Base-by-base conservation (phyloP, 2,888 invertebrate genomes). In the Cheilosia grossa region DNA sequence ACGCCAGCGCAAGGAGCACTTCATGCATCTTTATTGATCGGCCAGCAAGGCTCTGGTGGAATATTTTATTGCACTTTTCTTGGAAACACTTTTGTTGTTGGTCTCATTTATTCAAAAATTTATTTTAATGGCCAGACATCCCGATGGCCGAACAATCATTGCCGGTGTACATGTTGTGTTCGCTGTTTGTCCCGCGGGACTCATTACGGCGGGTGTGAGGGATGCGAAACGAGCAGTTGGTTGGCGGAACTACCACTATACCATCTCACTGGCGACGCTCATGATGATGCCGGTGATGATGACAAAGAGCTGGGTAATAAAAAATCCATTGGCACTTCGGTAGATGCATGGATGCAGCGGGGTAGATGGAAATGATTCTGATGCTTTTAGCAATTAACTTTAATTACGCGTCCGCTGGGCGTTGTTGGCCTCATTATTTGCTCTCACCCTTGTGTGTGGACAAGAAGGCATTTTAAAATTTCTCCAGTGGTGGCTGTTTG, bases 241-340 rank as follows among this genome's bases (percentile, higher is more conserved):
- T 33, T 40, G 47, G 17, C 44, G 42, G n/a, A 19, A 44, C 15
- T 37, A 61, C 72, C 42, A 54, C 44, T 30, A 67, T 51, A 40
- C n/a, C 53, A 30, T 33, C 53, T 47, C 42, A 54, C 47, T 10
- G n/a, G 56, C n/a, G 47, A 33, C 17, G 40, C 15, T 58, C 17
- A 19, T 21, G 42, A 42, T 24, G 54, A 51, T 58, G 64, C 27
- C 42, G 63, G 19, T 24, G 69, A 13, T 61, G 85, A 77, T 85
- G 85, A 77, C 70, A 72, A 81, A 72, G 81, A 85, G 47, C 58
- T 58, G 81, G 81, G 85, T 73, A 81, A 85, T 85, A 85, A 81
- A 85, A 85, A 85, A 81, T 85, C 81, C 85, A 85, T 85, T 85
- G 81, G 85, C 85, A 85, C 70, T 85, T 85, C 72, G 64, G 83